A percentile compares a stretch with the other conserved stretches of the same genome.
These are phyloP conservation scores for Melipona bicolor DNA, from an alignment of 2,888 invertebrate species.

Conservation along the genomic window DNA sequence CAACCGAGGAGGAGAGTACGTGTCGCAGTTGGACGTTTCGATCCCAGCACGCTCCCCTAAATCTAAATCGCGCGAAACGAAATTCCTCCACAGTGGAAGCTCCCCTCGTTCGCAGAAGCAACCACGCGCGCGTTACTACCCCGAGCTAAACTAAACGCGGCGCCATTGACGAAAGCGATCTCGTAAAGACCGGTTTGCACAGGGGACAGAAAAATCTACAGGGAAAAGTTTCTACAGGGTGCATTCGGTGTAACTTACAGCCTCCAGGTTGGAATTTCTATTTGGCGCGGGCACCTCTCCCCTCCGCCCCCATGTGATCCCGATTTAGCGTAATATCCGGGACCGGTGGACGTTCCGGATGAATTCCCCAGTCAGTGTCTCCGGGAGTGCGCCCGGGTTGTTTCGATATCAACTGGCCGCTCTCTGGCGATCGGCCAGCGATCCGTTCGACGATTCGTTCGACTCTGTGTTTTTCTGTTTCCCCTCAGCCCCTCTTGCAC, in stretches of 20 bases:
- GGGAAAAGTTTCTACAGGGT: not conserved
- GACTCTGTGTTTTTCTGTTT: constrained; percentile 32
- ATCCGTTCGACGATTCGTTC: constrained; percentile 29
- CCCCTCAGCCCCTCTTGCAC: constrained; percentile 1
- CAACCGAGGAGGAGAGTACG: too few species aligned
- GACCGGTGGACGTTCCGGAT: constrained; percentile 49
- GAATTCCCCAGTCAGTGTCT: constrained; percentile 58
- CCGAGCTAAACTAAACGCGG: too few species aligned
- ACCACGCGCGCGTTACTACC: too few species aligned
- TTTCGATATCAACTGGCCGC: constrained; percentile 60
- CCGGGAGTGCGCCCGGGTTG: constrained; percentile 42
- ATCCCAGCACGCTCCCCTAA: too few species aligned
- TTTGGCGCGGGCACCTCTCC: constrained; percentile 16
- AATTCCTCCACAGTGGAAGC: too few species aligned
- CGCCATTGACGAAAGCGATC: too few species aligned
- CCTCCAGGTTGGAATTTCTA: constrained; percentile 28
- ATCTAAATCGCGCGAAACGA: too few species aligned
- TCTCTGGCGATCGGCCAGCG: constrained; percentile 65
- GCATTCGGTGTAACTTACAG: not conserved
- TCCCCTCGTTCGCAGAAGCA: too few species aligned
- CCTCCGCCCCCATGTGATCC: not conserved
- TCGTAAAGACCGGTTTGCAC: too few species aligned
- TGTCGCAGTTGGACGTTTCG: too few species aligned
- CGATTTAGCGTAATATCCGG: constrained; percentile 60
- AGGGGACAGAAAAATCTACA: not conserved